phyloP scores from a whole-genome alignment of 1,140 invertebrate genomes.

The Aradophagus sp. region DNA sequence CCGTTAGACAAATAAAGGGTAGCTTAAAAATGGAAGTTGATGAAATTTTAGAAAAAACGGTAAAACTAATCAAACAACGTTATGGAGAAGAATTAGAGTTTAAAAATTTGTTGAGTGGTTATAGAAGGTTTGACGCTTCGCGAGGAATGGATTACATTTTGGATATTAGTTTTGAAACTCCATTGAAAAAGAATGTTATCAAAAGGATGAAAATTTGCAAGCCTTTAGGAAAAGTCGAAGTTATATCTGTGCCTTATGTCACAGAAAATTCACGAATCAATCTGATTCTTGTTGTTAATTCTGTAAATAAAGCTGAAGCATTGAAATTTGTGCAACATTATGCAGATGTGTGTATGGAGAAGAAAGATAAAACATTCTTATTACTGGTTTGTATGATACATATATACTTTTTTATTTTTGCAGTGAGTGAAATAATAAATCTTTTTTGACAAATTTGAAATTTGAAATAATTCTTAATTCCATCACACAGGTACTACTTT shows the following conservation, averaged over 20 bases:
- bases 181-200: slow-evolving; percentile 64
- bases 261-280: slow-evolving; percentile 90
- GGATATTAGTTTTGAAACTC: slow-evolving; percentile 79
- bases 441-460: not conserved
- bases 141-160: slow-evolving; percentile 92
- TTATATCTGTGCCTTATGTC: slow-evolving; percentile 91
- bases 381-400: slow-evolving; percentile 78
- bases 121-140: slow-evolving; percentile 89
- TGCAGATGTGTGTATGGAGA: slow-evolving; percentile 82
- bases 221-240: slow-evolving; percentile 87
- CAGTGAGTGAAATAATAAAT: no score
- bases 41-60: slow-evolving; percentile 78
- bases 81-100: slow-evolving; percentile 77
- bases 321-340: slow-evolving; percentile 83
- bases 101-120: slow-evolving; percentile 84
- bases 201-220: slow-evolving; percentile 82
- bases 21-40: slow-evolving; percentile 81
- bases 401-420: no score
- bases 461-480: not conserved
- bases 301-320: slow-evolving; percentile 73
- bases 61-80: slow-evolving; percentile 77
- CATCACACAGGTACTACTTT: slow-evolving; percentile 76
- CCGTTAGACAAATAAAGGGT: slow-evolving; percentile 76
- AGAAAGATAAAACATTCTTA: slow-evolving; percentile 84
- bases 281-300: slow-evolving; percentile 81